phyloP scores from a whole-genome alignment of 2,888 invertebrate genomes.

The Pterostichus madidus region DNA sequence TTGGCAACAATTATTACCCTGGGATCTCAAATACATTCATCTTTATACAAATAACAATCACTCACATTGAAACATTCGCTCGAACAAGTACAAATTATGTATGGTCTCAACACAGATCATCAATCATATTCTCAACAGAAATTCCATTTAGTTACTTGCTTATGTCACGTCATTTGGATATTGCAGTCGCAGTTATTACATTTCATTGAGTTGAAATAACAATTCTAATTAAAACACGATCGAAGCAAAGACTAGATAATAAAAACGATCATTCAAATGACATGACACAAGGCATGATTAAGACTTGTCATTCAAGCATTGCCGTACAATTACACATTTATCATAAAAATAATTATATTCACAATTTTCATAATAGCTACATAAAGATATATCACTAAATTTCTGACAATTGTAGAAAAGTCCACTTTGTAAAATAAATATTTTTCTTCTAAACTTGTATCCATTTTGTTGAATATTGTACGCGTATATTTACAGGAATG shows the following conservation, averaged over 20 bases:
- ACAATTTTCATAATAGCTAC: conserved; percentile 60
- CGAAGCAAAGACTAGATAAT: conserved; percentile 7
- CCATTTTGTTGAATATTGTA: conserved; percentile 25
- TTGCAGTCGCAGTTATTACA: not conserved
- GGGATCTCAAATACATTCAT: conserved; percentile 53
- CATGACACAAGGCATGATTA: not conserved
- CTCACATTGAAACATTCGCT: not conserved
- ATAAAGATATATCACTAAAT: conserved; percentile 65
- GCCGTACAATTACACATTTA: conserved; percentile 34
- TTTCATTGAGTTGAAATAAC: conserved; percentile 1
- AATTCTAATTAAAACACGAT: no score
- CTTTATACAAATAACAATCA: conserved; percentile 27
- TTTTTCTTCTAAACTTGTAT: conserved; percentile 39
- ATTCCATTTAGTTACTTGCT: not conserved
- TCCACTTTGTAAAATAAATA: conserved; percentile 64
- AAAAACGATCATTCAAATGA: not conserved
- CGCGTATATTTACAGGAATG: conserved; percentile 64
- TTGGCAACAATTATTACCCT: conserved; percentile 65
- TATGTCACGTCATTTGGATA: not conserved
- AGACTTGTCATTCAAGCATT: no score
- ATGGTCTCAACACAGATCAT: conserved; percentile 1
- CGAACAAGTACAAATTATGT: conserved; percentile 37
- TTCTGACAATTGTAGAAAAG: conserved; percentile 60
- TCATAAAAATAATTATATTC: conserved; percentile 60
- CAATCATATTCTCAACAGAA: not conserved